Percentiles rank a stretch among this genome's conserved stretches.
Evolutionary conservation across 2,797 vertebrate genomes (phyloP).

Genomic region (Parauchenoglanis punctatus): DNA sequence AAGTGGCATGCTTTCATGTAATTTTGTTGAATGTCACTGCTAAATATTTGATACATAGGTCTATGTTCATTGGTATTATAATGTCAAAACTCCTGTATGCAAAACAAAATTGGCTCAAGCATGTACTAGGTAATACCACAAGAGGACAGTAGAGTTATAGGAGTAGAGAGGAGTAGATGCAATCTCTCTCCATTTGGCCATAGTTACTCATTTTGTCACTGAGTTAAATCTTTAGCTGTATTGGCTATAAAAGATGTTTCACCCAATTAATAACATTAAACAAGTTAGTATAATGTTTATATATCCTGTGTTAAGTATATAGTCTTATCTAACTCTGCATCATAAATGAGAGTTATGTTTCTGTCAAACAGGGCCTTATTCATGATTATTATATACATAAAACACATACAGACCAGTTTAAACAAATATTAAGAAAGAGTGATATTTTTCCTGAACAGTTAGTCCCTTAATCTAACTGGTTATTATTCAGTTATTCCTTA

Average conservation of each 20-base stretch:
- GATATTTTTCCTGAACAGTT: neutral
- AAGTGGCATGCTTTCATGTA: neutral
- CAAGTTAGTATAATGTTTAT: neutral
- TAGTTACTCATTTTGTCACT: conserved; percentile 9
- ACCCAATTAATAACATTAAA: neutral
- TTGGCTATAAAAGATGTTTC: conserved; percentile 15
- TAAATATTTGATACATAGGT: neutral
- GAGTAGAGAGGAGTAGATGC: neutral
- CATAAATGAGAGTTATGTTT: conserved; percentile 7
- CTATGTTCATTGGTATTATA: neutral
- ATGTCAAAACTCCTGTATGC: neutral
- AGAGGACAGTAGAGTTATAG: conserved; percentile 54
- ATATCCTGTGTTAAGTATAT: neutral
- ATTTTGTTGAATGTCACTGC: neutral
- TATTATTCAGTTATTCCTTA: neutral
- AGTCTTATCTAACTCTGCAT: neutral
- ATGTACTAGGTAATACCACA: conserved; percentile 24
- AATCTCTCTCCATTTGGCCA: conserved; percentile 1
- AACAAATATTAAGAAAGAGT: neutral
- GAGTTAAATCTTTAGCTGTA: conserved; percentile 7
- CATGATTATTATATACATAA: neutral
- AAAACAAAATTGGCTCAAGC: neutral
- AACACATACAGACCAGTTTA: neutral
- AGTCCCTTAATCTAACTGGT: neutral
- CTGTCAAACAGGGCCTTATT: neutral